A percentile compares a stretch with the other conserved stretches of the same genome.
Conservation (phyloP, 2,888 invertebrate genomes). For the Eupithecia insigniata region DNA sequence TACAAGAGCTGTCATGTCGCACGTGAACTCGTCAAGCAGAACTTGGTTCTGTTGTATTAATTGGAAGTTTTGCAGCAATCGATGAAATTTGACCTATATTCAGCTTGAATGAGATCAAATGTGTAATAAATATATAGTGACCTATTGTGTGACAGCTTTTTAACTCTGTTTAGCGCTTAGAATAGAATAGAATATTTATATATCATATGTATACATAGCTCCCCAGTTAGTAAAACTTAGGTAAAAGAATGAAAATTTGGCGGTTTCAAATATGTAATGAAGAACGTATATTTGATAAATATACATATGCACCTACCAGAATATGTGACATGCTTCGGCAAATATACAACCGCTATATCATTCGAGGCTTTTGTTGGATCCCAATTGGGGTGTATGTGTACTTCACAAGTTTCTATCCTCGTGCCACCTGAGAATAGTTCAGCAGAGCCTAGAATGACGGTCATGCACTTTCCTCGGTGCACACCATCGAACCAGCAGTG, state of each 20-base stretch:
- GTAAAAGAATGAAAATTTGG: neutral
- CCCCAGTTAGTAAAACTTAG: neutral
- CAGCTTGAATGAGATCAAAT: too few relatives aligned
- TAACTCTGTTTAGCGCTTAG: too few relatives aligned
- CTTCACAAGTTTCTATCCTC: constrained; percentile 48
- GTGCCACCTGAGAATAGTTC: constrained; percentile 57
- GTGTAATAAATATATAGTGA: too few relatives aligned
- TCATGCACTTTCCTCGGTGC: constrained; percentile 51
- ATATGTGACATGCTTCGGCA: constrained; percentile 44
- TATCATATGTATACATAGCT: too few relatives aligned
- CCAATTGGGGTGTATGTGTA: constrained; percentile 56
- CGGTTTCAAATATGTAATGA: too few relatives aligned
- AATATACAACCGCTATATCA: constrained; percentile 56
- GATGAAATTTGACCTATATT: too few relatives aligned
- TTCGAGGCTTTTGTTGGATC: constrained; percentile 48
- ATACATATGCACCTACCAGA: constrained; percentile 43
- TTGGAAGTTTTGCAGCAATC: too few relatives aligned
- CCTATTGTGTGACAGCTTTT: too few relatives aligned
- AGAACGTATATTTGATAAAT: neutral
- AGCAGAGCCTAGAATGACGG: constrained; percentile 60
- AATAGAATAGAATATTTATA: too few relatives aligned
- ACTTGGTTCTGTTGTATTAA: too few relatives aligned
- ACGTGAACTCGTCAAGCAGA: too few relatives aligned
- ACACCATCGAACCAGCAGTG: constrained; percentile 61
- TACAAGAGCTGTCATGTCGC: too few relatives aligned